Evolutionary conservation across 1,140 invertebrate species (phyloP).

Genomic region (Trichoplusia ni): DNA sequence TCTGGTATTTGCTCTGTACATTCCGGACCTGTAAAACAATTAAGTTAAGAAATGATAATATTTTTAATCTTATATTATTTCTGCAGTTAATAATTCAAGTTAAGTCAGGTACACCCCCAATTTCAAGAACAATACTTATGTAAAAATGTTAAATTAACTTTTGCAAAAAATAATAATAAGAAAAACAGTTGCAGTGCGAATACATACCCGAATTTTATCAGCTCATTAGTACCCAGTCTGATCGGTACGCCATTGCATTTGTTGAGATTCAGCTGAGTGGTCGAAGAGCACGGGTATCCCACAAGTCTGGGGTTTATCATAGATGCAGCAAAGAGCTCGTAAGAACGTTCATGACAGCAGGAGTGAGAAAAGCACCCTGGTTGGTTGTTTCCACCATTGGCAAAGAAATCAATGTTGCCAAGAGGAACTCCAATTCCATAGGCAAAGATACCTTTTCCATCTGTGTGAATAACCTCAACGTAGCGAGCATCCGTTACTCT

Average conservation of each 20-base stretch:
- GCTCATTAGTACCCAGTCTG: slow-evolving; percentile 46
- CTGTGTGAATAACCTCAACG: slow-evolving; percentile 69
- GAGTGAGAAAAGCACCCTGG: slow-evolving; percentile 83
- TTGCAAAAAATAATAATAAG: no score
- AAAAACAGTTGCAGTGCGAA: no score
- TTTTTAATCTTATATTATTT: no score
- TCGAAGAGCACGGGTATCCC: slow-evolving; percentile 44
- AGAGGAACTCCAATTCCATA: slow-evolving; percentile 51
- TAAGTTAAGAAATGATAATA: no score
- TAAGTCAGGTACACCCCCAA: no score
- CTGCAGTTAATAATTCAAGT: no score
- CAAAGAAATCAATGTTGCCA: slow-evolving; percentile 87
- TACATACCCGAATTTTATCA: slow-evolving; percentile 48
- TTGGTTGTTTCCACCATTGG: slow-evolving; percentile 87
- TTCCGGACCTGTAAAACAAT: slow-evolving; percentile 10
- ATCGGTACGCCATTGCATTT: slow-evolving; percentile 41
- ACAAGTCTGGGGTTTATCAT: slow-evolving; percentile 34
- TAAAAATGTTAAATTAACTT: no score
- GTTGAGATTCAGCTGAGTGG: slow-evolving; percentile 44
- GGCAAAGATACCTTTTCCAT: slow-evolving; percentile 42
- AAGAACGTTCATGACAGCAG: slow-evolving; percentile 63
- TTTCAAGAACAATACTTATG: no score
- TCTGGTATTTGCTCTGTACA: no score
- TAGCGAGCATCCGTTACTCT: slow-evolving; percentile 48
- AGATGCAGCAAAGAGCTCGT: slow-evolving; percentile 56